These are phyloP conservation scores for Diarsia dahlii DNA, from an alignment of 2,888 invertebrate genomes.

Conservation along the genomic window DNA sequence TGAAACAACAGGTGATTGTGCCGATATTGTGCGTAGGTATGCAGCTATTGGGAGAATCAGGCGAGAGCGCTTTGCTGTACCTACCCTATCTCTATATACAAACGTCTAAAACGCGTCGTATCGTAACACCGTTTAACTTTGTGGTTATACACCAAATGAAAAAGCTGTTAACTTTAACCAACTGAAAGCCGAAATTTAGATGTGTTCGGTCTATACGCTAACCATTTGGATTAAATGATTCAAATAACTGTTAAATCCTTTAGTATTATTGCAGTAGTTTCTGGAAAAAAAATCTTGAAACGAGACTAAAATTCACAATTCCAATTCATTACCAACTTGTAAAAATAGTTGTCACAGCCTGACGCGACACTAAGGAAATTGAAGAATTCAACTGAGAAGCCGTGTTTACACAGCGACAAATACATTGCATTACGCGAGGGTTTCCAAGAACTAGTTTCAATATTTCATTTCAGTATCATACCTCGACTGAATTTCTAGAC, in stretches of 20 bases:
- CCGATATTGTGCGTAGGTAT: constrained; percentile 4
- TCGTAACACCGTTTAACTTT: constrained; percentile 8
- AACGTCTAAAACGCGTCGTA: not conserved
- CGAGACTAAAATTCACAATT: constrained; percentile 7
- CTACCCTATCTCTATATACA: not conserved
- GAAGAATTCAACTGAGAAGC: not conserved
- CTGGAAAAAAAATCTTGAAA: not conserved
- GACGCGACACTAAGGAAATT: not conserved
- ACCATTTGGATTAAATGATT: not conserved
- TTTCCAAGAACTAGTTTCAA: constrained; percentile 8
- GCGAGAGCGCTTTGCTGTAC: not conserved
- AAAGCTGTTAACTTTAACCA: constrained; percentile 6
- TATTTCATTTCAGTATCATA: constrained; percentile 24
- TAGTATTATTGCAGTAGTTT: not conserved
- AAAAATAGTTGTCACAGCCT: not conserved
- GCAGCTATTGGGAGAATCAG: constrained; percentile 16
- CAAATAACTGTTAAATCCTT: not conserved
- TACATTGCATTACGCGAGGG: constrained; percentile 12
- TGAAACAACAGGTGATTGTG: constrained; percentile 6
- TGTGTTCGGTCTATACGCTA: not conserved
- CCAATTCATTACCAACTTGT: constrained; percentile 3
- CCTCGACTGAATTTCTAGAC: not conserved
- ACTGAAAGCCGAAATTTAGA: not conserved
- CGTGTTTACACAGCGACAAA: not conserved
- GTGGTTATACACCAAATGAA: constrained; percentile 19